phyloP scores from a whole-genome alignment of 2,888 invertebrate species.

The Catocala fraxini region DNA sequence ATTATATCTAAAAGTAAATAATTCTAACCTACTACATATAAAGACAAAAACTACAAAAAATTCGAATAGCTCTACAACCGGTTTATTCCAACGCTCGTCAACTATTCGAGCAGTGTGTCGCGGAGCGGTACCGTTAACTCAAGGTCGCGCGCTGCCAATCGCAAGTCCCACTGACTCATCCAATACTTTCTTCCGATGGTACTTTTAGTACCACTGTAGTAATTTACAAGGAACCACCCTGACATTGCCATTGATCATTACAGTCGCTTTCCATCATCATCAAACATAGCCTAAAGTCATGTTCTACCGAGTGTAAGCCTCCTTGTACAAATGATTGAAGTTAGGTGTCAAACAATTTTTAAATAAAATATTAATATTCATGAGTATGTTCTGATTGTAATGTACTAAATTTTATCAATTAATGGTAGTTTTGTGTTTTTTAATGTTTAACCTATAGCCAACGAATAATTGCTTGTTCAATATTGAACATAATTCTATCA shows the following conservation, averaged over 20 bases:
- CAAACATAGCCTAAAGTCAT: background rate
- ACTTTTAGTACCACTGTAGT: constrained; percentile 5
- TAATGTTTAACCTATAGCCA: no score
- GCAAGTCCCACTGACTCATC: constrained; percentile 60
- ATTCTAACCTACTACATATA: background rate
- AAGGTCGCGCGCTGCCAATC: constrained; percentile 34
- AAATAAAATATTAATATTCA: no score
- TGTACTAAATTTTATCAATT: no score
- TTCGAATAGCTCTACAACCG: constrained; percentile 10
- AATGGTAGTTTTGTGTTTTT: no score
- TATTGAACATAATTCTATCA: no score
- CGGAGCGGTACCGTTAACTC: constrained; percentile 24
- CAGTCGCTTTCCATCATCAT: background rate
- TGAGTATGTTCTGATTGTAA: no score
- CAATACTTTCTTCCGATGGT: constrained; percentile 57
- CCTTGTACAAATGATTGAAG: background rate
- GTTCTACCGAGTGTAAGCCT: background rate
- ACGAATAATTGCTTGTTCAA: no score
- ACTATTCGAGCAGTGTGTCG: constrained; percentile 47
- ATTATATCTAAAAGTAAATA: background rate
- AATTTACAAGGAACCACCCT: background rate
- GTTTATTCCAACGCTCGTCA: constrained; percentile 21
- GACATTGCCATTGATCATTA: background rate
- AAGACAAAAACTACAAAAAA: constrained; percentile 10
- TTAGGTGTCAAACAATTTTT: no score